These are phyloP conservation scores for Cephus sareptanus DNA, from an alignment of 2,888 invertebrate species.

Conservation along the genomic window DNA sequence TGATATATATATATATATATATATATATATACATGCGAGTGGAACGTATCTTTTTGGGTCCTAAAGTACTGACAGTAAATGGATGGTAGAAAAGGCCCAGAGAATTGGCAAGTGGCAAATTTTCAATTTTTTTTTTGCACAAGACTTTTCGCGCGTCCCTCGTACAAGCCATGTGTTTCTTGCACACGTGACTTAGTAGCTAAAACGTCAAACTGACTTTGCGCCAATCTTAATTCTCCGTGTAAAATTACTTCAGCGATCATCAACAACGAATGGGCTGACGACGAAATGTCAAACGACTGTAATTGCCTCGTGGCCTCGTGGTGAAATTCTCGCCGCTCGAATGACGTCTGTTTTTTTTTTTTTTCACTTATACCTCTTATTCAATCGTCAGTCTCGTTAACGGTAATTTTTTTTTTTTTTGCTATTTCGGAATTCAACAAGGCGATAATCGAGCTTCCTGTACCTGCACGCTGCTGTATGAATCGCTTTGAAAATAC, in stretches of 20 bases:
- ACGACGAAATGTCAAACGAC: not conserved
- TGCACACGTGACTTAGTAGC: not conserved
- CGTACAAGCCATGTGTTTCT: too few species aligned
- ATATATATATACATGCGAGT: too few species aligned
- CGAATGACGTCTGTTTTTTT: not conserved
- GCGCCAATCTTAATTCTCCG: not conserved
- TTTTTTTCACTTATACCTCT: not conserved
- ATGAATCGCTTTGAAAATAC: not conserved
- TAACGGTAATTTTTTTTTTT: not conserved
- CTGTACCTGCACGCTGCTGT: not conserved
- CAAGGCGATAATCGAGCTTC: not conserved
- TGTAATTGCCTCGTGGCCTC: not conserved
- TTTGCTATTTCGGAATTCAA: not conserved
- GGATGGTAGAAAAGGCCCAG: too few species aligned
- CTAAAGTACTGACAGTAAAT: not conserved
- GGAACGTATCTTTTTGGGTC: not conserved
- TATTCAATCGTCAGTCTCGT: not conserved
- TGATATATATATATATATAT: too few species aligned
- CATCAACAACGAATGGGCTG: not conserved
- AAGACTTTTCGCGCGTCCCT: too few species aligned
- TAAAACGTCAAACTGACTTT: not conserved
- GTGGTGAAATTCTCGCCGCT: not conserved
- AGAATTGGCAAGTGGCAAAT: too few species aligned
- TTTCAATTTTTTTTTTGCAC: too few species aligned
- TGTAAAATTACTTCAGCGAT: not conserved